phyloP scores from a whole-genome alignment of 2,888 invertebrate genomes.

The Melanostoma scalare region DNA sequence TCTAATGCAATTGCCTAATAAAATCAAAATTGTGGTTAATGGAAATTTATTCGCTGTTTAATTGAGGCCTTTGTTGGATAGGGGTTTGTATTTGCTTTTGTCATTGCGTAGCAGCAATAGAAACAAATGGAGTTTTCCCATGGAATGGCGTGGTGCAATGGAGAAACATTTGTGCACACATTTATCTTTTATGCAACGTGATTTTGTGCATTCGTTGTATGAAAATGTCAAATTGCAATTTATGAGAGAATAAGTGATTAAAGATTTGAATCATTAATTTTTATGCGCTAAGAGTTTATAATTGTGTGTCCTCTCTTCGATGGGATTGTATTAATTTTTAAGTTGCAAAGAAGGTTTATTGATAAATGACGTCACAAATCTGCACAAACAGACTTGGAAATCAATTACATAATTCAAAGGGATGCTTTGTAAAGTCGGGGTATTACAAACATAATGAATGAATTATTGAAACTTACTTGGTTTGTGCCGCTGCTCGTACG shows the following conservation, averaged over 20 bases:
- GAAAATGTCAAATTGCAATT: conserved; percentile 26
- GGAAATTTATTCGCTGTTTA: conserved; percentile 68
- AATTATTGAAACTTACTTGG: too few relatives aligned
- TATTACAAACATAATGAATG: too few relatives aligned
- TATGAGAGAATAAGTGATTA: conserved; percentile 45
- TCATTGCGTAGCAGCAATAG: conserved; percentile 24
- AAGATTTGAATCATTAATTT: conserved; percentile 30
- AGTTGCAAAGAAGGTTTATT: conserved; percentile 19
- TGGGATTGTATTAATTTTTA: conserved; percentile 18
- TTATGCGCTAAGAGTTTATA: conserved; percentile 24
- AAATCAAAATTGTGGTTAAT: conserved; percentile 70
- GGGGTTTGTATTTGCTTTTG: conserved; percentile 32
- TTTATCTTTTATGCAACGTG: conserved; percentile 52
- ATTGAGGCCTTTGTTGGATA: conserved; percentile 51
- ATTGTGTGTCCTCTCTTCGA: conserved; percentile 1
- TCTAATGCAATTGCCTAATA: conserved; percentile 62
- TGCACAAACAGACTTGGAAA: too few relatives aligned
- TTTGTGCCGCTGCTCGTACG: too few relatives aligned
- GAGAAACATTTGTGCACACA: neutral
- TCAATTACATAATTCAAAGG: too few relatives aligned
- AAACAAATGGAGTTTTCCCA: conserved; percentile 56
- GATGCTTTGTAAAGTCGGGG: too few relatives aligned
- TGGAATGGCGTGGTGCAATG: conserved; percentile 33
- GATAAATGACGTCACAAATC: neutral
- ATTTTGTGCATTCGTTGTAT: conserved; percentile 1